Conservation (phyloP, 2,797 vertebrate species). For the Peromyscus aztecus region DNA sequence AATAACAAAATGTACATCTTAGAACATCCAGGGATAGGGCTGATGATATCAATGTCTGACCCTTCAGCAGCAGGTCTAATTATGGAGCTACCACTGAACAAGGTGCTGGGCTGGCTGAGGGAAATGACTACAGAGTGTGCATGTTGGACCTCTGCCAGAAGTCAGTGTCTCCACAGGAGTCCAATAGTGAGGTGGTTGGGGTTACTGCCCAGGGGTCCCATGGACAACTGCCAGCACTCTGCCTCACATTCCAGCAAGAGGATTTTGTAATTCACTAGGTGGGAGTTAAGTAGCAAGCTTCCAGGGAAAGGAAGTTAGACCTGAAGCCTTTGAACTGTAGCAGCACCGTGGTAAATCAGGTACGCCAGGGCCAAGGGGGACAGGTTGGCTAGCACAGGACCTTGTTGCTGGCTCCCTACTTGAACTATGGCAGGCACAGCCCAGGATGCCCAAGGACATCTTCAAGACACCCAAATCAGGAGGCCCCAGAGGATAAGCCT, state of each 20-base stretch:
- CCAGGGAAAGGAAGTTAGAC: background rate
- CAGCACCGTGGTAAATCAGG: background rate
- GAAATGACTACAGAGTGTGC: too few species aligned
- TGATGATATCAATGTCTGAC: background rate
- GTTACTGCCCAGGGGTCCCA: background rate
- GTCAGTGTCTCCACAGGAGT: background rate
- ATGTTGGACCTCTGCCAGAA: background rate
- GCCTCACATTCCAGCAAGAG: background rate
- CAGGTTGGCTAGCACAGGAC: background rate
- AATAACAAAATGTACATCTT: background rate
- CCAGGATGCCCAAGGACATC: background rate
- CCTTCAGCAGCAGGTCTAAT: background rate
- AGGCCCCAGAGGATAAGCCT: background rate
- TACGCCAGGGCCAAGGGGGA: background rate
- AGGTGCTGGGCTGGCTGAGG: background rate
- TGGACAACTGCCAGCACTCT: background rate
- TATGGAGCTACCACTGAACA: background rate
- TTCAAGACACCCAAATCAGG: background rate
- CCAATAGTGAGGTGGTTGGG: background rate
- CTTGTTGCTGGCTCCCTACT: too few species aligned
- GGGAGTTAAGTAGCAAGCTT: conserved; percentile 42
- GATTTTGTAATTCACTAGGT: background rate
- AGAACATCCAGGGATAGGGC: background rate
- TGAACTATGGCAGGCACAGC: background rate
- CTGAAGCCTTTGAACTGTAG: background rate